Conservation (phyloP, 2,888 invertebrate species). For the Drosophila incognita region DNA sequence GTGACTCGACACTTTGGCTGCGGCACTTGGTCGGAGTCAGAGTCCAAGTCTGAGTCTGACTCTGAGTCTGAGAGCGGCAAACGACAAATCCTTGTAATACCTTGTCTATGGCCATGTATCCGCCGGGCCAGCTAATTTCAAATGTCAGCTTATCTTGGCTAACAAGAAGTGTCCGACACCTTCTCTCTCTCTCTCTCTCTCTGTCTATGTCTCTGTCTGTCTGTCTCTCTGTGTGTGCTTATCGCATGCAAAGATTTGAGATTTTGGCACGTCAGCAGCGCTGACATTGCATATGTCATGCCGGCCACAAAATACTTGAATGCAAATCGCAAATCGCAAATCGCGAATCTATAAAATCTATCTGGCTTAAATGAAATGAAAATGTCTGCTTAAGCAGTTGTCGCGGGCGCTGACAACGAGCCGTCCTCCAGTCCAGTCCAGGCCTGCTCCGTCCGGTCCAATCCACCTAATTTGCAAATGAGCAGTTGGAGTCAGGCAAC, state of each 20-base stretch:
- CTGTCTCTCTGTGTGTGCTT: slow-evolving; percentile 20
- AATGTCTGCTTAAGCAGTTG: slow-evolving; percentile 64
- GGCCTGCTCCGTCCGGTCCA: background rate
- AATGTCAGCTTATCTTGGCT: slow-evolving; percentile 83
- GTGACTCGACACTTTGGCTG: slow-evolving; percentile 58
- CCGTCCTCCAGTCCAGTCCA: slow-evolving; percentile 20
- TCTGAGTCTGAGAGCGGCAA: background rate
- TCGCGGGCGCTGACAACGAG: slow-evolving; percentile 62
- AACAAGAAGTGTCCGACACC: slow-evolving; percentile 77
- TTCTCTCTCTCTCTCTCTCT: slow-evolving; percentile 18
- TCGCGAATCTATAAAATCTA: slow-evolving; percentile 75
- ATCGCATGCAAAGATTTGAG: slow-evolving; percentile 57
- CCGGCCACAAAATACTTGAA: slow-evolving; percentile 43
- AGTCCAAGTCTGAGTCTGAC: background rate
- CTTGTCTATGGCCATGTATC: slow-evolving; percentile 80
- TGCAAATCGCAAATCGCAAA: slow-evolving; percentile 34
- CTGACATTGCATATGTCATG: slow-evolving; percentile 61
- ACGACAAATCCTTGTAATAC: slow-evolving; percentile 77
- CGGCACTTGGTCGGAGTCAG: slow-evolving; percentile 1
- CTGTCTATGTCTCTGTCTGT: slow-evolving; percentile 30
- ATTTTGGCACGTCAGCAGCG: slow-evolving; percentile 55
- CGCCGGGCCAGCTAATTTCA: slow-evolving; percentile 79
- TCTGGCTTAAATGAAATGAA: slow-evolving; percentile 66
- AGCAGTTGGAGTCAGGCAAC: slow-evolving; percentile 40
- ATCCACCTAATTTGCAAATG: slow-evolving; percentile 74